Percentiles rank a stretch among this genome's conserved stretches.
phyloP scores from a whole-genome alignment of 1,140 invertebrate genomes.

The Apocrypta bakeri region DNA sequence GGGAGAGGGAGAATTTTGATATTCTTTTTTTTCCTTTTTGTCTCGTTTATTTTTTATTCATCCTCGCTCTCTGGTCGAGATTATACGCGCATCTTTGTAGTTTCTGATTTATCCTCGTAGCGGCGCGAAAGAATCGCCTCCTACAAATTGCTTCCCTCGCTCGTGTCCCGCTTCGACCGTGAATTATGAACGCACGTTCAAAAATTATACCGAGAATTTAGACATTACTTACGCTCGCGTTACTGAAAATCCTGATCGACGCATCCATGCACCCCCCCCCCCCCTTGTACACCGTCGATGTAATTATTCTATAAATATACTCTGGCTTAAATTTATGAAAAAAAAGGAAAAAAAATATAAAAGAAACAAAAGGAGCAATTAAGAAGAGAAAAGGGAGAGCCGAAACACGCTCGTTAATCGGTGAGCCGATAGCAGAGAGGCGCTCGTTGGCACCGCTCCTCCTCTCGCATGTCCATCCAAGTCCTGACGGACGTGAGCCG shows the following conservation, averaged over 20 bases:
- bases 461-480: no score
- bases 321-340: no score
- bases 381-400: no score
- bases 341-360: no score
- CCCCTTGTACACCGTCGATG: background rate
- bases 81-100: slow-evolving; percentile 19
- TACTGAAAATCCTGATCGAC: background rate
- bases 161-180: background rate
- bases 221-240: background rate
- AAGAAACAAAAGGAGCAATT: no score
- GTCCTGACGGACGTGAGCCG: no score
- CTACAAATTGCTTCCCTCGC: background rate
- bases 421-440: no score
- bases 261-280: no score
- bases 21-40: slow-evolving; percentile 1
- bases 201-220: background rate
- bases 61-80: background rate
- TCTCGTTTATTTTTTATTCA: background rate
- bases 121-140: background rate
- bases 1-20: background rate
- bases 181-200: background rate
- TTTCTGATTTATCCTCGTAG: slow-evolving; percentile 29
- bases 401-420: no score
- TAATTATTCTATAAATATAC: background rate
- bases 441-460: no score